Evolutionary conservation across 2,113 vertebrate species (phyloP).

Genomic region (Tapirus terrestris): DNA sequence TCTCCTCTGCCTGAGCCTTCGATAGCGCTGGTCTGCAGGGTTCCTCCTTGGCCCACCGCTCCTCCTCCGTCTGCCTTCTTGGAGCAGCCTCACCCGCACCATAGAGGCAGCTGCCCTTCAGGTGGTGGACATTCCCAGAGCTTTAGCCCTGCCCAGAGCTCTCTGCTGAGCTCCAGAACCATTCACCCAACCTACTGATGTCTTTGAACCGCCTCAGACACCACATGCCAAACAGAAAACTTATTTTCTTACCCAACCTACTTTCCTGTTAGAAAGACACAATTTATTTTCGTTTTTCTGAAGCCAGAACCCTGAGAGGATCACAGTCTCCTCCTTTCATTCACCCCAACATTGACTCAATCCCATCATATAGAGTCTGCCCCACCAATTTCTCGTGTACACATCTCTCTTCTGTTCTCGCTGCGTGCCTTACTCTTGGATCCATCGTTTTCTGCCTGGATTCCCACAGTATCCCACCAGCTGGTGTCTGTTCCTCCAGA

Average conservation of each 20-base stretch:
- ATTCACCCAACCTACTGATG: not conserved
- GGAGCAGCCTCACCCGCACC: not conserved
- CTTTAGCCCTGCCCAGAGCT: not conserved
- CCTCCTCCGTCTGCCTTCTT: not conserved
- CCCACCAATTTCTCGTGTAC: not conserved
- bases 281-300: not conserved
- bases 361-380: not conserved
- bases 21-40: not conserved
- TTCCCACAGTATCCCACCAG: not conserved
- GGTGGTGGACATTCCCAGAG: not conserved
- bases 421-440: not conserved
- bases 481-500: not conserved
- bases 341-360: not conserved
- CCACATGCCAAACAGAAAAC: not conserved
- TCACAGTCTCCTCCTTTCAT: not conserved
- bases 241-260: not conserved
- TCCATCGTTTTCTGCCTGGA: not conserved
- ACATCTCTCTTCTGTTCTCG: not conserved
- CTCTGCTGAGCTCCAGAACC: not conserved
- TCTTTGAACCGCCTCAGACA: not conserved
- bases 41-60: too few relatives aligned
- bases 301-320: not conserved
- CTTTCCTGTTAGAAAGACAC: not conserved
- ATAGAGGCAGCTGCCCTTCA: not conserved
- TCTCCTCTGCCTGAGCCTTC: not conserved